A percentile compares a stretch with the other conserved stretches of the same genome.
phyloP scores from a whole-genome alignment of 1,140 invertebrate genomes.

The Agraylea sexmaculata region DNA sequence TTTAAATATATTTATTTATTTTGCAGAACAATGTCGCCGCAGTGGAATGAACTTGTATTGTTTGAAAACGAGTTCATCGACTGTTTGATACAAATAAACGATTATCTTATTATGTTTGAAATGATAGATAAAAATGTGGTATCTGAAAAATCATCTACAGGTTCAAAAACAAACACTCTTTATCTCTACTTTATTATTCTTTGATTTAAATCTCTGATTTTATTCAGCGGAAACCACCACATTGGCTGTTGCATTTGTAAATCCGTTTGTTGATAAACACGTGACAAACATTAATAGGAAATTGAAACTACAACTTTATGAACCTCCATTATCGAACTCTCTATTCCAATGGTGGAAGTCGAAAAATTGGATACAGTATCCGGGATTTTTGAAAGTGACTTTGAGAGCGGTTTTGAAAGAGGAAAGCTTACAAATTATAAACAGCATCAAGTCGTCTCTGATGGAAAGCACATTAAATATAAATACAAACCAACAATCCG shows the following conservation, averaged over 20 bases:
- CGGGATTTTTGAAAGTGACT: slow-evolving; percentile 23
- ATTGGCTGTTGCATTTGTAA: slow-evolving; percentile 27
- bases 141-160: too few species aligned
- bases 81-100: slow-evolving; percentile 16
- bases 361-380: slow-evolving; percentile 25
- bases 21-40: slow-evolving; percentile 23
- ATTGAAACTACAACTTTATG: slow-evolving; percentile 25
- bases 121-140: slow-evolving; percentile 24
- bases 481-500: slow-evolving; percentile 5
- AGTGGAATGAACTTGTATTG: slow-evolving; percentile 26
- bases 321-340: slow-evolving; percentile 14
- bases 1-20: slow-evolving; percentile 4
- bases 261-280: slow-evolving; percentile 20
- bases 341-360: slow-evolving; percentile 24
- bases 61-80: slow-evolving; percentile 25
- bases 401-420: slow-evolving; percentile 19
- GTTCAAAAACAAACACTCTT: too few species aligned
- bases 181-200: too few species aligned
- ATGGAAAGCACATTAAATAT: slow-evolving; percentile 20
- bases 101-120: slow-evolving; percentile 26
- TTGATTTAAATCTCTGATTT: too few species aligned
- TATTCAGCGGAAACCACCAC: slow-evolving; percentile 21
- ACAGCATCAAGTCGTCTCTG: slow-evolving; percentile 19
- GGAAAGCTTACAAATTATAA: slow-evolving; percentile 10
- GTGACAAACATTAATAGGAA: slow-evolving; percentile 23